These are phyloP conservation scores for Astropecten irregularis DNA, from an alignment of 53 echinoderm and acorn worm genomes.

Conservation along the genomic window DNA sequence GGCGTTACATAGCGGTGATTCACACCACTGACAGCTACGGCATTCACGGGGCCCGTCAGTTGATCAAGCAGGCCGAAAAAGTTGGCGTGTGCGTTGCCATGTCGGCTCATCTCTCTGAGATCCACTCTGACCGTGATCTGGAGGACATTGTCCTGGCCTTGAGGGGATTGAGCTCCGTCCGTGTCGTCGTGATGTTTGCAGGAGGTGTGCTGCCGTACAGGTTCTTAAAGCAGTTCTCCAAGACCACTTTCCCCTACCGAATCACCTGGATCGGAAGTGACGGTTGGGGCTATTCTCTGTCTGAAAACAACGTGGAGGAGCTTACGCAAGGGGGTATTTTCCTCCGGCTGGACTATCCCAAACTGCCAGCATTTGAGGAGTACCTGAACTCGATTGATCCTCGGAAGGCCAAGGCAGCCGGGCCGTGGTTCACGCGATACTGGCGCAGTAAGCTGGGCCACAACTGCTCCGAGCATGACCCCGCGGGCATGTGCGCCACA, in stretches of 20 bases:
- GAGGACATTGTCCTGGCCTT: slow-evolving; percentile 14
- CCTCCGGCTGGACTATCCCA: slow-evolving; percentile 16
- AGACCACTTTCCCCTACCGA: slow-evolving; percentile 4
- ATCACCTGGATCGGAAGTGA: slow-evolving; percentile 48
- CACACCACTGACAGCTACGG: slow-evolving; percentile 44
- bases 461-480: neutral
- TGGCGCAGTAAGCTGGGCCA: neutral
- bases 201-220: neutral
- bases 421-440: slow-evolving; percentile 29
- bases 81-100: slow-evolving; percentile 32
- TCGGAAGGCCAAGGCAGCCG: neutral
- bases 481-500: neutral
- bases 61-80: slow-evolving; percentile 12
- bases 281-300: slow-evolving; percentile 38
- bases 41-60: slow-evolving; percentile 38
- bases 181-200: slow-evolving; percentile 39
- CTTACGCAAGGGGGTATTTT: slow-evolving; percentile 7
- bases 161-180: neutral
- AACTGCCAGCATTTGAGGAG: slow-evolving; percentile 8
- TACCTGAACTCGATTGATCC: slow-evolving; percentile 27
- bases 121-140: neutral
- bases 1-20: slow-evolving; percentile 41
- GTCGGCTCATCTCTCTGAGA: neutral
- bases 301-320: slow-evolving; percentile 7
- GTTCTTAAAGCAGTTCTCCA: neutral